Evolutionary conservation across 2,113 vertebrate species (phyloP), one percentile per base, ranked within the genome.

Genomic region (Pluvialis apricaria): DNA sequence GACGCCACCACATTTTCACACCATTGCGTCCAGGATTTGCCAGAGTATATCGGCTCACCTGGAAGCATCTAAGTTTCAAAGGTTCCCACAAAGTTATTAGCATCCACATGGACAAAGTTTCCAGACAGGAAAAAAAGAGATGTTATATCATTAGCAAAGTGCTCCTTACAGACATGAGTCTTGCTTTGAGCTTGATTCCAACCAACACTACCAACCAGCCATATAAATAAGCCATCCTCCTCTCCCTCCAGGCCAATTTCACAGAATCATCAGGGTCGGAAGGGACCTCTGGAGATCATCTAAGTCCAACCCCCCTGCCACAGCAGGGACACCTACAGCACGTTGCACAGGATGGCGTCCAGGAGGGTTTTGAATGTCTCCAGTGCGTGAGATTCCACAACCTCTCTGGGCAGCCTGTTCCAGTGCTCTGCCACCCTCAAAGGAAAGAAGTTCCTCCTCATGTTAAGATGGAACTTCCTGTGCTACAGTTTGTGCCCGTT

Each of bases 141-240:
- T 3, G 6, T 6, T 29, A 1, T 20, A 38, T 76, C 22, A 44
- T 80, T 76, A 73, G 24, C 20, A 77, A 34, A 73, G 13, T 4
- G 1, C 19, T 92, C 36, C 10, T 29, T 15, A 55, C 4, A 64
- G 28, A 73, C 13, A 19, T 0, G 0, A 38, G 5, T 32, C 75
- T 86, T 88, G 40, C 58, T 65, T 77, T 86, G 44, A 81, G 64
- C 21, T 81, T 73, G 77, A 54, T 79, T 84, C 64, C n/a, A 78
- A 32, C 19, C 31, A 73, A 55, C 19, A 34, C 44, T 47, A 78
- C 19, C n/a, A 73, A 47, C 16, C 8, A 49, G 16, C 24, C 29
- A 44, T 11, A 40, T 5, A 3, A n/a, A 82, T 64, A 28, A 68
- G 34, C 44, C 29, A 18, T 55, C 22, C 34, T 73, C 13, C 34